These are phyloP conservation scores for Blera fallax DNA, from an alignment of 2,888 invertebrate species.

Conservation along the genomic window DNA sequence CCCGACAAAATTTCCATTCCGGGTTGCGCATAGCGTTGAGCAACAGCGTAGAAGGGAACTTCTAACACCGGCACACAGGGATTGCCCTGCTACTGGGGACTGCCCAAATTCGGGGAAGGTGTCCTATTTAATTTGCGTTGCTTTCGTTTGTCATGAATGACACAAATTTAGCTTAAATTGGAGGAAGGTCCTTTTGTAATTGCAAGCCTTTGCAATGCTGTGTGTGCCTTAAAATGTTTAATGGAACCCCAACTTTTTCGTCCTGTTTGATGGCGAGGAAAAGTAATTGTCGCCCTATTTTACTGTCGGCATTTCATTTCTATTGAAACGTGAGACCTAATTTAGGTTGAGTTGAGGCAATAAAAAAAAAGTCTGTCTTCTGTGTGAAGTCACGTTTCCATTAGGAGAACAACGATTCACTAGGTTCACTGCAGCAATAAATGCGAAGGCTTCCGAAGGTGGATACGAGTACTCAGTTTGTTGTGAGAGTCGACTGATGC, in stretches of 20 bases:
- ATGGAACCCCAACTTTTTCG: background rate
- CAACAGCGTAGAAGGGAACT: background rate
- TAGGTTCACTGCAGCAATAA: background rate
- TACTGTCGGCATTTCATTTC: background rate
- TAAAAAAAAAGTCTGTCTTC: background rate
- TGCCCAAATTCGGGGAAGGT: background rate
- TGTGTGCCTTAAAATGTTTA: background rate
- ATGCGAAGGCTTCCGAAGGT: background rate
- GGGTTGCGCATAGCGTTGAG: background rate
- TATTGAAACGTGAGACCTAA: background rate
- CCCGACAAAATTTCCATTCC: conserved; percentile 2
- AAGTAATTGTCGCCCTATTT: background rate
- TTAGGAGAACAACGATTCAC: background rate
- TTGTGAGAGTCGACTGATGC: background rate
- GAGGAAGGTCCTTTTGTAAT: background rate
- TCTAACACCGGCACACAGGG: background rate
- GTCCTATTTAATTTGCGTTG: background rate
- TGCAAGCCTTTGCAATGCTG: background rate
- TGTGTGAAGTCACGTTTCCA: conserved; percentile 11
- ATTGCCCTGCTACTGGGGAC: background rate
- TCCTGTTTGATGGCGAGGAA: background rate
- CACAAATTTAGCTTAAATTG: background rate
- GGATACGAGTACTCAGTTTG: background rate
- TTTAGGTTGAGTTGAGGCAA: background rate
- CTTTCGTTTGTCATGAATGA: background rate